Conservation (phyloP, 2,888 invertebrate species). For the Acheta domesticus region DNA sequence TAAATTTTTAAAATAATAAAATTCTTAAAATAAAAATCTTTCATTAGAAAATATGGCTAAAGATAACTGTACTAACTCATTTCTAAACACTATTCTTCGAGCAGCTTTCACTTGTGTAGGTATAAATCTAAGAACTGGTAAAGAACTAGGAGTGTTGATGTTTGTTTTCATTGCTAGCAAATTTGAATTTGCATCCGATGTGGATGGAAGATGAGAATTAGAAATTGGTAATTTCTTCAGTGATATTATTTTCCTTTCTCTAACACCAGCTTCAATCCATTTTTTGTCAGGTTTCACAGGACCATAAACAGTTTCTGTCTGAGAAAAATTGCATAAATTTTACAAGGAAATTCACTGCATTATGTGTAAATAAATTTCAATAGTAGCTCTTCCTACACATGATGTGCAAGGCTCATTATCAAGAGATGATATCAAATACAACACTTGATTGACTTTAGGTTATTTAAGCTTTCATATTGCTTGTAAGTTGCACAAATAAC, state of each 20-base stretch:
- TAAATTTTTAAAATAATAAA: no score
- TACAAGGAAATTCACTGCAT: background rate
- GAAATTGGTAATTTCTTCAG: background rate
- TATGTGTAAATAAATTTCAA: no score
- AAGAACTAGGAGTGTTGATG: no score
- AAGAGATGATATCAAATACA: no score
- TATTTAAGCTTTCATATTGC: no score
- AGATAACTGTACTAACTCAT: background rate
- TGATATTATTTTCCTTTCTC: slow-evolving; percentile 24
- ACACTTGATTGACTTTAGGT: no score
- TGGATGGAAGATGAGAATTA: background rate
- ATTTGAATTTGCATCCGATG: background rate
- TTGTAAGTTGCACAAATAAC: no score
- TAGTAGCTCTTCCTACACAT: no score
- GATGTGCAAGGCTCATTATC: no score
- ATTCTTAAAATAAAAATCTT: no score
- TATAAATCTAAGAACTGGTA: slow-evolving; percentile 23
- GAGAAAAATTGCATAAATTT: background rate
- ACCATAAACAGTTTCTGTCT: slow-evolving; percentile 23
- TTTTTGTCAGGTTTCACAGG: slow-evolving; percentile 26
- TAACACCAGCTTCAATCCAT: slow-evolving; percentile 28
- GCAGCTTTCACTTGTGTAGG: slow-evolving; percentile 25
- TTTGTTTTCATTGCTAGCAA: background rate
- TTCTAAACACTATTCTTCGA: slow-evolving; percentile 26
- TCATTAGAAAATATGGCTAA: no score